Conservation (phyloP, 2,113 vertebrate species). For the Syrmaticus mikado region DNA sequence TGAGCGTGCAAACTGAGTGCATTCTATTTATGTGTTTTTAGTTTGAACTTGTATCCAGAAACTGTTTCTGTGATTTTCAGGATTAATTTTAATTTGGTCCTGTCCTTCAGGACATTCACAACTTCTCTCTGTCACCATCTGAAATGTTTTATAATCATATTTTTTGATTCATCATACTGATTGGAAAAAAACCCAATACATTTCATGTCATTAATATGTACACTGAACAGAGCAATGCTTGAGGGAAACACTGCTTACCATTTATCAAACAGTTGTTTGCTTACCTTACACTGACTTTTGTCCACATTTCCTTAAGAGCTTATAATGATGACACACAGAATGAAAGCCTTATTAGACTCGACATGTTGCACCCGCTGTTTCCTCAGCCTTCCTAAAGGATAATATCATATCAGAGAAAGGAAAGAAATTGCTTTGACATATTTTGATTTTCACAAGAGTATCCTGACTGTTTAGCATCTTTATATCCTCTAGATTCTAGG, state of each 20-base stretch:
- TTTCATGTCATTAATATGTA: not conserved
- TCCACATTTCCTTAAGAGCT: not conserved
- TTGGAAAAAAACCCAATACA: not conserved
- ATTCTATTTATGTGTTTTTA: not conserved
- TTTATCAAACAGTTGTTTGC: fast-evolving
- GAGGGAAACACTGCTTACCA: not conserved
- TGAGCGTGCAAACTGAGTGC: not conserved
- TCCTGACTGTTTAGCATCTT: not conserved
- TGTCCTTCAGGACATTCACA: not conserved
- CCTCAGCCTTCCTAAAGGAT: not conserved
- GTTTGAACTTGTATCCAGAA: not conserved
- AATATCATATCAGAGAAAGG: not conserved
- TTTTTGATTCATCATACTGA: not conserved
- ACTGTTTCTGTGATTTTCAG: not conserved
- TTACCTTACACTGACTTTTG: not conserved
- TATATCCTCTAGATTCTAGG: not conserved
- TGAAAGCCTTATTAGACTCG: not conserved
- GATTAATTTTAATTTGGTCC: not conserved
- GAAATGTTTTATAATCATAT: not conserved
- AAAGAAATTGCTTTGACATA: not conserved
- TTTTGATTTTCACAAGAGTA: not conserved
- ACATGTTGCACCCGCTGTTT: not conserved
- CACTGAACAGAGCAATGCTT: not conserved
- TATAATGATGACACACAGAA: not conserved
- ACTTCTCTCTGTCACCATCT: not conserved